Conservation (phyloP, 2,797 vertebrate genomes). For the Hypotaenidia philippensis region DNA sequence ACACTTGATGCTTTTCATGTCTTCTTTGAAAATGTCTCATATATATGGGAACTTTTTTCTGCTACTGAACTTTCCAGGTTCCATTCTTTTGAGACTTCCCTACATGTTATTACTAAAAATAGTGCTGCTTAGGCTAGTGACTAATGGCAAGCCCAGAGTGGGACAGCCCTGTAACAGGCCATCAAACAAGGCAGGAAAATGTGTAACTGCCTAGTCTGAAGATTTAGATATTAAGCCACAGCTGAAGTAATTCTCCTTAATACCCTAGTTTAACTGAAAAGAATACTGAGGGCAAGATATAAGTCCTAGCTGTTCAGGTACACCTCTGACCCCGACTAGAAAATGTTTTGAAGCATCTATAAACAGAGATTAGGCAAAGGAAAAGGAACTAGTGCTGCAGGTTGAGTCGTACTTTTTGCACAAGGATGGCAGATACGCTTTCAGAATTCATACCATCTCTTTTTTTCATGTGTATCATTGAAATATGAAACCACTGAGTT, state of each 20-base stretch:
- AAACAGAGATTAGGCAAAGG: background rate
- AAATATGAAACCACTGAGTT: background rate
- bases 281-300: background rate
- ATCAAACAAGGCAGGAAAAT: background rate
- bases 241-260: background rate
- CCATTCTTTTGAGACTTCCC: background rate
- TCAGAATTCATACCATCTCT: background rate
- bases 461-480: fast-evolving
- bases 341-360: background rate
- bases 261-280: background rate
- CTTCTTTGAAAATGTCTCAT: background rate
- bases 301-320: background rate
- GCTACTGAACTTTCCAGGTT: background rate
- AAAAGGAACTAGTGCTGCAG: background rate
- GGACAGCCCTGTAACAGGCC: background rate
- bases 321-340: background rate
- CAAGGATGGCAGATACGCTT: background rate
- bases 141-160: background rate
- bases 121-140: background rate
- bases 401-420: background rate
- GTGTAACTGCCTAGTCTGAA: background rate
- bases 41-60: background rate
- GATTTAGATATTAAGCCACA: background rate
- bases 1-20: background rate
- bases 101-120: background rate